Percentiles rank a stretch among this genome's conserved stretches.
These are phyloP conservation scores for Lamprologus speciosus DNA, from an alignment of 2,113 vertebrate genomes.

Conservation along the genomic window DNA sequence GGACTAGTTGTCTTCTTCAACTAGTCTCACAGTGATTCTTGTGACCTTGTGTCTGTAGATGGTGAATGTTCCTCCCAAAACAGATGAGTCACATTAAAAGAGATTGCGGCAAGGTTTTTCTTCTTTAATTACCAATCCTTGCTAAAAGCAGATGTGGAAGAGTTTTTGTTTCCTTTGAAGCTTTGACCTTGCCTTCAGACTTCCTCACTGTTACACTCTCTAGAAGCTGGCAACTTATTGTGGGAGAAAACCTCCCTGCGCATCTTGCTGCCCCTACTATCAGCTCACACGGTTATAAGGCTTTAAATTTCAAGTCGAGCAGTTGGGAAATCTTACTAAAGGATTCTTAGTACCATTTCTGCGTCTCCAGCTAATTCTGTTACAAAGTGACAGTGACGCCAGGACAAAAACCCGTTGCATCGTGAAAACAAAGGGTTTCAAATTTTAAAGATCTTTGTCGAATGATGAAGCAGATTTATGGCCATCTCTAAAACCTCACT, in stretches of 20 bases:
- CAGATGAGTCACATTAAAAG: conserved; percentile 9
- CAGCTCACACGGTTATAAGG: neutral
- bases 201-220: neutral
- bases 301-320: neutral
- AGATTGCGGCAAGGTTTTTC: neutral
- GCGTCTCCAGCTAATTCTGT: neutral
- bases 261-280: neutral
- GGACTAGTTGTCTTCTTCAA: neutral
- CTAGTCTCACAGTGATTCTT: neutral
- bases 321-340: neutral
- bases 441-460: neutral
- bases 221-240: conserved; percentile 4
- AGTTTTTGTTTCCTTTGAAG: conserved; percentile 38
- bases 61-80: neutral
- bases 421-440: neutral
- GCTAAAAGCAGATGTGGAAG: conserved; percentile 32
- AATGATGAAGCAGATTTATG: neutral
- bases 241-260: conserved; percentile 38
- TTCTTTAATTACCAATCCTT: neutral
- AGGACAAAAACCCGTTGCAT: neutral
- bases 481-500: neutral
- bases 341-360: neutral
- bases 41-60: neutral
- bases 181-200: conserved; percentile 25
- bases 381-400: neutral